Base-by-base conservation (phyloP, 2,113 vertebrate genomes). In the Gobius niger region DNA sequence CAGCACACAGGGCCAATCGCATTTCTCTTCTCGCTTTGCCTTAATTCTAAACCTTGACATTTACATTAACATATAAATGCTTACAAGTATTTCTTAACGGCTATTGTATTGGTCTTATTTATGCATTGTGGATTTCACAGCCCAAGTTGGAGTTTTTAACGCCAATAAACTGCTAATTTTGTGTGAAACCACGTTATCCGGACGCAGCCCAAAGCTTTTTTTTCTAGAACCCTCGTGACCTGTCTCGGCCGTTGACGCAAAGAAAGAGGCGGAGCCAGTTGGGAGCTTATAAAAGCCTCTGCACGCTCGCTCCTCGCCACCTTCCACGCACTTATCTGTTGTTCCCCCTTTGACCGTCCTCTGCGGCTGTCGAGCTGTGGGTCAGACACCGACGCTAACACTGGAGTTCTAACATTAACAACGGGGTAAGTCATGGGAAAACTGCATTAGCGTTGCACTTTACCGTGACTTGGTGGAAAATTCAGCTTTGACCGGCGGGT, bases 361-460 rank as follows among this genome's bases (percentile, higher is more conserved):
- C 85, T 81, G 91, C 90, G 89, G 88, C 86, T 75, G 76, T 59
- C n/a, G 70, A 91, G 92, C 92, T 88, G 91, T 82, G 89, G 90
- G 83, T 85, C 86, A 82, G 70, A 81, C 82, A 83, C 81, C 91
- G 84, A 90, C 91, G 78, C 81, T 60, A 90, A 93, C 89, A 75
- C 93, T 94, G 93, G 92, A 93, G 91, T 91, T 92, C 65, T 92
- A 86, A 91, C 68, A 67, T 78, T 10, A 80, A 60, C 72, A 83
- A 91, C 91, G 90, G 91, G 92, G 93, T 93, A 62, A 90, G 91
- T 87, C 1, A 0, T 4, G 16, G 4, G 0, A 14, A 50, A 51
- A 47, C 5, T 44, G 13, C 0, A 5, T 15, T 56, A 44, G 4
- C 0, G 2, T 15, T 7, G n/a, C 11, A 2, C 0, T 1, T 47